Conservation (phyloP, 2,888 invertebrate species). For the Cancer borealis region DNA sequence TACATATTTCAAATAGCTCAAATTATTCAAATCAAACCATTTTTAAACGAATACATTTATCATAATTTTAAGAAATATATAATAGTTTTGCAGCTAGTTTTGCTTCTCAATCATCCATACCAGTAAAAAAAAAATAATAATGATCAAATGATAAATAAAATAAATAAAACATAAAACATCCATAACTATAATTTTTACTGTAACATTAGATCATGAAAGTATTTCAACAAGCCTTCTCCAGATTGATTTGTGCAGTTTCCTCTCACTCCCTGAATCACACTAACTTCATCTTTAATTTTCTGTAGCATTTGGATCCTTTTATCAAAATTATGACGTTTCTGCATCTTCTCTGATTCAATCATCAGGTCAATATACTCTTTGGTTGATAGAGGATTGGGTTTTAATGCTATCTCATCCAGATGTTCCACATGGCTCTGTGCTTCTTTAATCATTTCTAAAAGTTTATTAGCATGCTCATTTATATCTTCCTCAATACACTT, state of each 20-base stretch:
- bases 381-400: conserved; percentile 77
- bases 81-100: no score
- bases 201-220: conserved; percentile 57
- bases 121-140: no score
- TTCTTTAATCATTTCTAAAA: conserved; percentile 68
- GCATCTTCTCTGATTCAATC: conserved; percentile 78
- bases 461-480: conserved; percentile 61
- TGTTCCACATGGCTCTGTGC: conserved; percentile 51
- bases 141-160: no score
- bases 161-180: no score
- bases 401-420: conserved; percentile 78
- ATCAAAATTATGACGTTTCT: conserved; percentile 59
- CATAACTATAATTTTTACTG: not conserved
- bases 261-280: conserved; percentile 56
- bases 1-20: no score
- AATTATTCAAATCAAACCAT: no score
- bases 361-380: conserved; percentile 78
- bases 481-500: conserved; percentile 72
- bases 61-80: no score
- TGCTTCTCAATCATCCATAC: no score
- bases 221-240: conserved; percentile 60
- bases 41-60: no score
- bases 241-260: conserved; percentile 39
- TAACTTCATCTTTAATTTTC: conserved; percentile 61
- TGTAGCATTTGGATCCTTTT: conserved; percentile 58